Percentiles rank a stretch among this genome's conserved stretches.
phyloP scores from a whole-genome alignment of 2,113 vertebrate species.

The Oryzias javanicus region DNA sequence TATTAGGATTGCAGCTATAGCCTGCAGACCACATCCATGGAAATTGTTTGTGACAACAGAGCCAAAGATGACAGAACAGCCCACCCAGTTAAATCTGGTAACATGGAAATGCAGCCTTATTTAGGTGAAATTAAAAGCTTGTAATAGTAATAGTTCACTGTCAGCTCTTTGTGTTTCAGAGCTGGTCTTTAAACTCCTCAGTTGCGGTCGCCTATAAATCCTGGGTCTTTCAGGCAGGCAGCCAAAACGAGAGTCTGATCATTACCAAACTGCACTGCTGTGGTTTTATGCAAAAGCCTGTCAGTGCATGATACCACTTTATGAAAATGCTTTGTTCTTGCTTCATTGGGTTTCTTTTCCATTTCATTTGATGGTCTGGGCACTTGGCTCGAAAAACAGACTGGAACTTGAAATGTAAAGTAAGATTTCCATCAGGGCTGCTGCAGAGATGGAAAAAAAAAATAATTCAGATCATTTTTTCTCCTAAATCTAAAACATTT shows the following conservation, averaged over 20 bases:
- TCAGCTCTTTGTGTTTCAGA: background rate
- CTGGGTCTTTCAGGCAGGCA: background rate
- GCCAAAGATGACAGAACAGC: background rate
- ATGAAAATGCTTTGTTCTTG: background rate
- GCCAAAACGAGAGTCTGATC: background rate
- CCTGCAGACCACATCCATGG: constrained; percentile 17
- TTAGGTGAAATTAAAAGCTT: constrained; percentile 4
- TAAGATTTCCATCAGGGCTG: no score
- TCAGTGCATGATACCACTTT: no score
- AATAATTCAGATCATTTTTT: no score
- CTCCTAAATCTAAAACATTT: no score
- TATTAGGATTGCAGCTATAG: constrained; percentile 30
- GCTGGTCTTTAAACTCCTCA: background rate
- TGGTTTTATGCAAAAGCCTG: no score
- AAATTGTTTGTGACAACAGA: constrained; percentile 33
- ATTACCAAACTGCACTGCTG: background rate
- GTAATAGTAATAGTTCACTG: background rate
- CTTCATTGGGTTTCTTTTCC: background rate
- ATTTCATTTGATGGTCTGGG: no score
- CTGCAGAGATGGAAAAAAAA: no score
- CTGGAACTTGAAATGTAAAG: no score
- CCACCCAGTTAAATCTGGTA: background rate
- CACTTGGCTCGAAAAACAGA: no score
- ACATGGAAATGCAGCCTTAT: background rate
- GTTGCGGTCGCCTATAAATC: background rate